A percentile compares a stretch with the other conserved stretches of the same genome.
phyloP scores from a whole-genome alignment of 2,888 invertebrate genomes.

The Hydrotaea cyrtoneurina region DNA sequence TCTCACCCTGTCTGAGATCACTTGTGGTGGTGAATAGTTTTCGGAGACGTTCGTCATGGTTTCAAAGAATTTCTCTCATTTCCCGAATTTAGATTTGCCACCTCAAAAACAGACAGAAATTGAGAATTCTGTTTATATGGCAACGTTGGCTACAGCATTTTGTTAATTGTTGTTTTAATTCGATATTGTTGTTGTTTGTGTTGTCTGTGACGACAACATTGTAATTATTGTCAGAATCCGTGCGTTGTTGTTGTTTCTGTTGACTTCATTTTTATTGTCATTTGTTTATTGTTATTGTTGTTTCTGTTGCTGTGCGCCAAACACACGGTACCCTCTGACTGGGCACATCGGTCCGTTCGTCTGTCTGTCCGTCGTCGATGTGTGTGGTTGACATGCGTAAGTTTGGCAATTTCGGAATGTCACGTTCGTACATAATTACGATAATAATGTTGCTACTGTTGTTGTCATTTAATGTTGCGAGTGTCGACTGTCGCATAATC shows the following conservation, averaged over 20 bases:
- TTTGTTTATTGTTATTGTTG: not conserved
- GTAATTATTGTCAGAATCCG: not conserved
- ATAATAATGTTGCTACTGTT: constrained; percentile 20
- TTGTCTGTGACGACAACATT: constrained; percentile 28
- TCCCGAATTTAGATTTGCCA: no score
- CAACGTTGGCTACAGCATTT: no score
- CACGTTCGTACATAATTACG: constrained; percentile 28
- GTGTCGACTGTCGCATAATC: constrained; percentile 35
- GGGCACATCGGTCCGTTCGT: no score
- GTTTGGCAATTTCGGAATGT: constrained; percentile 1
- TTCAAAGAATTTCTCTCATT: no score
- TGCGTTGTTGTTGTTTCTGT: not conserved
- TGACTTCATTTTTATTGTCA: constrained; percentile 3
- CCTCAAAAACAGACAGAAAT: no score
- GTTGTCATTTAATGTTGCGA: constrained; percentile 14
- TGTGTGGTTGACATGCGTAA: not conserved
- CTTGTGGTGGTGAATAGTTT: no score
- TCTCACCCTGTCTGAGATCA: no score
- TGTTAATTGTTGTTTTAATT: no score
- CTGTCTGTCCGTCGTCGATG: no score
- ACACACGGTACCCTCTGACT: not conserved
- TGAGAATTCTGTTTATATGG: no score
- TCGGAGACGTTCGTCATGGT: no score
- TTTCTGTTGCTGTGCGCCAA: not conserved
- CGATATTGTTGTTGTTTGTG: constrained; percentile 9